Base-by-base conservation (phyloP, 2,113 vertebrate genomes). In the Dicrurus megarhynchus region DNA sequence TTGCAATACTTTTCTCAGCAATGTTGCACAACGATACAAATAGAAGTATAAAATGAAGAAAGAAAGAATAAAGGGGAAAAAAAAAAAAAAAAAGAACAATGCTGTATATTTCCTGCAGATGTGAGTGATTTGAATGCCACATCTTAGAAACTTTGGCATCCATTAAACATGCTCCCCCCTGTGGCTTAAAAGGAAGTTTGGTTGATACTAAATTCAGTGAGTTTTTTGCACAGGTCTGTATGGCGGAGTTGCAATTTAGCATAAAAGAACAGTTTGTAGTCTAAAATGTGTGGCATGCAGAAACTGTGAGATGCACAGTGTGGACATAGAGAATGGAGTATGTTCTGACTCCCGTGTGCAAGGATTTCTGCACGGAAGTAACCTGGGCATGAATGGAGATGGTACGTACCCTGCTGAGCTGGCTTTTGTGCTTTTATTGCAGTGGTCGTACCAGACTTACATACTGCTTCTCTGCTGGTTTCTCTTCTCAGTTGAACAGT, bases 401-500 rank as follows among this genome's bases (percentile, higher is more conserved):
- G 41, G 60, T 10, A 30, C 8, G 0, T 10, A 70, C 33, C 92
- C 68, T 27, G 80, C 80, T 89, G 93, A 61, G 79, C 1, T 70
- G 70, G 27, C 63, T 79, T 93, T 53, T 79, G 67, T 94, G 57
- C 65, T 89, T 89, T 89, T 89, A 79, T 82, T 91, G 87, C 75
- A n/a, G 55, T 32, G 42, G 75, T 90, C 13, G 1, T 67, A 69
- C 39, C 47, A 90, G 78, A 55, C 71, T 53, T 60, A 53, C 37
- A 67, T 21, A 74, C 46, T 77, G 70, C 33, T 91, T 94, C 81
- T 91, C 63, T 90, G 79, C 87, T 93, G 79, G 70, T 79, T 83
- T 91, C 46, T 87, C 69, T 69, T 90, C 90, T 89, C 39, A 74
- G 67, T 70, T 67, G 78, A 97, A 74, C 75, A 93, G 87, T 93